These are phyloP conservation scores for Corythornis cristatus DNA, from an alignment of 2,113 vertebrate species.

Conservation along the genomic window DNA sequence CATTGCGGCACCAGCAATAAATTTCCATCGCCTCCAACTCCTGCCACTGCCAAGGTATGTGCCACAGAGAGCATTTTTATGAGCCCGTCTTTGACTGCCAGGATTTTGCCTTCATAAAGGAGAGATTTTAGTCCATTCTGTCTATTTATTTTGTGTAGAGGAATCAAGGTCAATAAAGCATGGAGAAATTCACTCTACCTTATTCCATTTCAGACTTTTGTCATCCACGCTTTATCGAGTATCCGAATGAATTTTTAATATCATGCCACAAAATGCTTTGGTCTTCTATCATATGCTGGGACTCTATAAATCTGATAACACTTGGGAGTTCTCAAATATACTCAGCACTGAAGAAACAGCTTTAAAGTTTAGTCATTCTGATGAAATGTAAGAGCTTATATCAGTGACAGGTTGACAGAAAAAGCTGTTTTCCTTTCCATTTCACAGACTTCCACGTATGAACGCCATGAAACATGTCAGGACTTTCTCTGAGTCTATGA, in stretches of 20 bases:
- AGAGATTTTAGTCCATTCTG: slow-evolving; percentile 77
- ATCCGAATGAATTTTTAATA: slow-evolving; percentile 84
- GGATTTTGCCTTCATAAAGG: slow-evolving; percentile 77
- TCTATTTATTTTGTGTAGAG: slow-evolving; percentile 81
- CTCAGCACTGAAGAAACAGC: slow-evolving; percentile 79
- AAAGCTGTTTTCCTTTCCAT: slow-evolving; percentile 89
- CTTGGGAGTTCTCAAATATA: slow-evolving; percentile 82
- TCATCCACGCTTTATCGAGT: slow-evolving; percentile 79
- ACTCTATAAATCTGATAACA: slow-evolving; percentile 82
- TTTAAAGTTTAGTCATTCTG: slow-evolving; percentile 87
- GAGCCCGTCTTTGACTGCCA: slow-evolving; percentile 73
- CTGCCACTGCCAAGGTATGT: slow-evolving; percentile 52
- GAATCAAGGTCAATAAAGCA: slow-evolving; percentile 82
- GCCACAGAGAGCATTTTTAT: slow-evolving; percentile 75
- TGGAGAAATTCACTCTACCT: slow-evolving; percentile 77
- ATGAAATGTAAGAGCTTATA: slow-evolving; percentile 85
- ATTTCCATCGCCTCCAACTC: slow-evolving; percentile 58
- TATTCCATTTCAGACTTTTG: slow-evolving; percentile 76
- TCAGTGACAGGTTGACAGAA: slow-evolving; percentile 90
- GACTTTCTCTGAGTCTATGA: slow-evolving; percentile 81
- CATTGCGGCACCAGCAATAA: slow-evolving; percentile 57
- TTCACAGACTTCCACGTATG: slow-evolving; percentile 86
- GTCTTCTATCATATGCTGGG: slow-evolving; percentile 78
- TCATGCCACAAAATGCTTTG: slow-evolving; percentile 77
- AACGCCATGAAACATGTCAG: slow-evolving; percentile 87